These are phyloP conservation scores for Mesochorus sp. DNA, from an alignment of 2,888 invertebrate species.

Conservation along the genomic window DNA sequence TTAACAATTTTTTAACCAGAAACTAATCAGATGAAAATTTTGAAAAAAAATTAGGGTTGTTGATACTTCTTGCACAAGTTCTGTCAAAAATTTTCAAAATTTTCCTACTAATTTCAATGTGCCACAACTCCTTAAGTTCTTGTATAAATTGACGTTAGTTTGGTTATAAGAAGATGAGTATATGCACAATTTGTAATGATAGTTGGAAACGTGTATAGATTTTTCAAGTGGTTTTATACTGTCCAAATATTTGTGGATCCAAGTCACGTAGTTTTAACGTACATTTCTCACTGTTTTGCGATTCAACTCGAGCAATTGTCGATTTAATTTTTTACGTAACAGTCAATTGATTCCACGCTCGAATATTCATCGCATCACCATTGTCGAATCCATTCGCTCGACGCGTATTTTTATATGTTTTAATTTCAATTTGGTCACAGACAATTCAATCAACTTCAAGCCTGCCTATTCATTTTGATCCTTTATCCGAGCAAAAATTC, in stretches of 20 bases:
- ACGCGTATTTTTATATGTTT: background rate
- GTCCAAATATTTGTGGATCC: background rate
- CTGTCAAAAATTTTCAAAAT: too few species aligned
- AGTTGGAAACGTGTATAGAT: slow-evolving; percentile 13
- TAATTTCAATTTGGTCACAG: background rate
- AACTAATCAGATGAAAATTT: too few species aligned
- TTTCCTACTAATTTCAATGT: background rate
- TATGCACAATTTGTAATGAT: slow-evolving; percentile 26
- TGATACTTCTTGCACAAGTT: too few species aligned
- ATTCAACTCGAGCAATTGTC: slow-evolving; percentile 13
- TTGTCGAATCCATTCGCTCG: background rate
- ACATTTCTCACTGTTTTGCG: background rate
- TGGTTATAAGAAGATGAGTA: background rate
- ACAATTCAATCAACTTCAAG: background rate
- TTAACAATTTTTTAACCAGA: too few species aligned
- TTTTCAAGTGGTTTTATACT: background rate
- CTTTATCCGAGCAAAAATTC: background rate
- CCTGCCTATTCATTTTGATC: background rate
- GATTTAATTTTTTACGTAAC: background rate
- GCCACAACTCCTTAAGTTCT: background rate
- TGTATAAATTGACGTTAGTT: background rate
- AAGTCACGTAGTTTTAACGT: slow-evolving; percentile 12
- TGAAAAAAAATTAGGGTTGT: too few species aligned
- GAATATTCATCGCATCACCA: slow-evolving; percentile 11
- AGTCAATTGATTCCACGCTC: slow-evolving; percentile 9